These are phyloP conservation scores for Dufourea novaeangliae DNA, from an alignment of 1,140 invertebrate genomes.

Conservation along the genomic window DNA sequence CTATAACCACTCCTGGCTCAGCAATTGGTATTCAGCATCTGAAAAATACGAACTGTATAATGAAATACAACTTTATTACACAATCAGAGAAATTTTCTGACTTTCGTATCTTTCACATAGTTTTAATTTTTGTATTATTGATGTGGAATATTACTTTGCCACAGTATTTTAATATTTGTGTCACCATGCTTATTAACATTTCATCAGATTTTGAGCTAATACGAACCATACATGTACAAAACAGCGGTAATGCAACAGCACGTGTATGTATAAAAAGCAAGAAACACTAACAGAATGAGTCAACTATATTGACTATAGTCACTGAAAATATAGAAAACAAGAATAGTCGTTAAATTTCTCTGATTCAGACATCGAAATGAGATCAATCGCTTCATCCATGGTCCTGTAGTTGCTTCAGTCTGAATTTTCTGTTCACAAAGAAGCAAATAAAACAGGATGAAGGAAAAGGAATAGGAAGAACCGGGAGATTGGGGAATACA, in stretches of 20 bases:
- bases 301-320: neutral
- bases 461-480: conserved; percentile 29
- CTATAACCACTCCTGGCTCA: neutral
- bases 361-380: conserved; percentile 35
- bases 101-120: conserved; percentile 12
- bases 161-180: neutral
- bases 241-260: neutral
- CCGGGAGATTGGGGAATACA: conserved; percentile 29
- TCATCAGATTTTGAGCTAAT: neutral
- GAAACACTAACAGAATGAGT: neutral
- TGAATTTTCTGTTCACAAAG: conserved; percentile 47
- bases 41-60: conserved; percentile 53
- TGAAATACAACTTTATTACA: conserved; percentile 12
- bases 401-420: neutral
- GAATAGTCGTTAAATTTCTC: conserved; percentile 49
- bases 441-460: conserved; percentile 29
- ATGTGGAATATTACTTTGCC: neutral
- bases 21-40: conserved; percentile 29
- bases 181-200: neutral
- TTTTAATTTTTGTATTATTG: neutral
- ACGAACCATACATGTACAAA: neutral
- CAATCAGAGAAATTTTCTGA: conserved; percentile 68
- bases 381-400: neutral
- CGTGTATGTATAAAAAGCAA: neutral
- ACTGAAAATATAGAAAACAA: conserved; percentile 1